Percentiles rank a stretch among this genome's conserved stretches.
These are phyloP conservation scores for Clarias macrocephalus DNA, from an alignment of 2,113 vertebrate species.

Conservation along the genomic window DNA sequence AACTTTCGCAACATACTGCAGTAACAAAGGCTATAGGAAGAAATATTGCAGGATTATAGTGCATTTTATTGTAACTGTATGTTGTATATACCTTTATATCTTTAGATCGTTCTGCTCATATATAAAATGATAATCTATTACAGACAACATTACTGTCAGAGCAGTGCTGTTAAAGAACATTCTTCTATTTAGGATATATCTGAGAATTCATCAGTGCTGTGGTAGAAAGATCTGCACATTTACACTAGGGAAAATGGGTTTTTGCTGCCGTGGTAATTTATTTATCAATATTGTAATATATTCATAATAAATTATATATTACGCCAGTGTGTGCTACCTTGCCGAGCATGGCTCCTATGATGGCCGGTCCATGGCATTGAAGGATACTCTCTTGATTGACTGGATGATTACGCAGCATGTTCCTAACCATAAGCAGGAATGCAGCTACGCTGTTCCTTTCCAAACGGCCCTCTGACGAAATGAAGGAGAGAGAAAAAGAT, in stretches of 20 bases:
- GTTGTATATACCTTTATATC: too few species aligned
- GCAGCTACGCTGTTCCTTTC: slow-evolving; percentile 89
- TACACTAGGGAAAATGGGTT: background rate
- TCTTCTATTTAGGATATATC: background rate
- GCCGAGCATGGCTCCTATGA: slow-evolving; percentile 87
- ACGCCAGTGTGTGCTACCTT: slow-evolving; percentile 73
- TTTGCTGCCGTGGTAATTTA: background rate
- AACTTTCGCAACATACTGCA: too few species aligned
- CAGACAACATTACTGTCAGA: background rate
- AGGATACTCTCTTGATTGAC: slow-evolving; percentile 94
- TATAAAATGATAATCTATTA: background rate
- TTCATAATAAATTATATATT: too few species aligned
- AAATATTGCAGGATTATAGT: too few species aligned
- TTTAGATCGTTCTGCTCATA: background rate
- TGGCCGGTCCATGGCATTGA: slow-evolving; percentile 86
- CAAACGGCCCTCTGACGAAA: slow-evolving; percentile 79
- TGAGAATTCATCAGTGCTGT: background rate
- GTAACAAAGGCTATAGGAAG: too few species aligned
- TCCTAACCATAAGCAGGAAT: slow-evolving; percentile 93
- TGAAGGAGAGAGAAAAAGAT: background rate
- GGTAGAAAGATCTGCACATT: background rate
- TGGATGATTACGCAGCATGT: slow-evolving; percentile 81
- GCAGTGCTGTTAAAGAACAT: background rate
- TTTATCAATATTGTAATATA: background rate
- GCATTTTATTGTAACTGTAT: too few species aligned